Percentiles rank a stretch among this genome's conserved stretches.
Evolutionary conservation across 2,888 invertebrate genomes (phyloP).

Genomic region (Drosophila helvetica): DNA sequence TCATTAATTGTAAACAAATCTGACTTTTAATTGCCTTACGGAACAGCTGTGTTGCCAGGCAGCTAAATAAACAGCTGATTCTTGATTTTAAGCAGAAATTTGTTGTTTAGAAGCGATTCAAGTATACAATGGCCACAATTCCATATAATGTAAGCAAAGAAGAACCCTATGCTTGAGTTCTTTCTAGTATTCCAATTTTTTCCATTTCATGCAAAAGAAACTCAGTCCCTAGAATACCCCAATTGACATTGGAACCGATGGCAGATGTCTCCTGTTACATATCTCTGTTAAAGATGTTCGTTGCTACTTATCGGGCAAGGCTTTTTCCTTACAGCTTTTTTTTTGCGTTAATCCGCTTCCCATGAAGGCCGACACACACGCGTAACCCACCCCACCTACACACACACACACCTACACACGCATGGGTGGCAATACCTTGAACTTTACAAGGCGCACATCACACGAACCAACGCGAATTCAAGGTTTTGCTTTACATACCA

Average conservation of each 20-base stretch:
- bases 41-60: background rate
- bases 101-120: background rate
- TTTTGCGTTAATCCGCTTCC: background rate
- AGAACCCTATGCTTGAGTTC: background rate
- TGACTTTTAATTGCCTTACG: background rate
- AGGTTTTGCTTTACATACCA: conserved; percentile 29
- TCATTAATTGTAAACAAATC: background rate
- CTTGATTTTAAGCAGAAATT: background rate
- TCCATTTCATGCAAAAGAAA: background rate
- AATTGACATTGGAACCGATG: background rate
- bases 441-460: conserved; percentile 34
- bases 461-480: conserved; percentile 19
- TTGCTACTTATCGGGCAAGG: background rate
- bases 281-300: too few relatives aligned
- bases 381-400: conserved; percentile 16
- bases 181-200: background rate
- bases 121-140: background rate
- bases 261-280: too few relatives aligned
- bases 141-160: background rate
- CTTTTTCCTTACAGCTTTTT: background rate
- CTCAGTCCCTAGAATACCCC: background rate
- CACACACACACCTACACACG: background rate
- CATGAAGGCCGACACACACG: conserved; percentile 5
- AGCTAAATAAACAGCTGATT: background rate
- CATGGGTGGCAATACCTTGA: conserved; percentile 31